Evolutionary conservation across 1,140 invertebrate genomes (phyloP).

Genomic region (Apocrypta bakeri): DNA sequence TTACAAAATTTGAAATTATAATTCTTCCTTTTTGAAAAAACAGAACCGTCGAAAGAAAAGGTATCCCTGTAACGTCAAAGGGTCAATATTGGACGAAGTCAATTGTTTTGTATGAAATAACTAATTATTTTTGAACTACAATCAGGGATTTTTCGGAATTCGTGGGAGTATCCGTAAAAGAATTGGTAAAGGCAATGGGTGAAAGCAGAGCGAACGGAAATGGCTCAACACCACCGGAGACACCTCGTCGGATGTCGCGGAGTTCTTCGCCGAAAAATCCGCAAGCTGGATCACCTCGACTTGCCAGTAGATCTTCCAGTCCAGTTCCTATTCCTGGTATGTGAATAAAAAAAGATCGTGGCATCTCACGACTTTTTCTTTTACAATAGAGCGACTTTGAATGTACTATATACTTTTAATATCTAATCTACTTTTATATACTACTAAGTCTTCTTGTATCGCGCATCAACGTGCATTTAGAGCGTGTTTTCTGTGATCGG

Average conservation of each 20-base stretch:
- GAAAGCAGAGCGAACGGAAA: constrained; percentile 87
- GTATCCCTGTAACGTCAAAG: too few relatives aligned
- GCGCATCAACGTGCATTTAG: neutral
- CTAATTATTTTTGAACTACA: neutral
- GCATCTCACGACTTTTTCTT: constrained; percentile 16
- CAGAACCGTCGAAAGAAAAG: too few relatives aligned
- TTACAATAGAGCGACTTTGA: constrained; percentile 14
- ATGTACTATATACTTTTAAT: constrained; percentile 4
- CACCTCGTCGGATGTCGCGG: constrained; percentile 79
- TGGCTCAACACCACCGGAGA: constrained; percentile 82
- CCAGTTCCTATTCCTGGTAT: constrained; percentile 78
- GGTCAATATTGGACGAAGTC: neutral
- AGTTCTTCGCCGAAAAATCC: constrained; percentile 79
- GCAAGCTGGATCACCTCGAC: constrained; percentile 73
- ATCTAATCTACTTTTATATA: neutral
- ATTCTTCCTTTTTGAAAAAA: too few relatives aligned
- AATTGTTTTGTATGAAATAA: neutral
- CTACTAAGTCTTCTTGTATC: constrained; percentile 7
- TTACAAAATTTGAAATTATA: too few relatives aligned
- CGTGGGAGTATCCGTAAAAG: constrained; percentile 85
- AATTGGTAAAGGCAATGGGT: constrained; percentile 86
- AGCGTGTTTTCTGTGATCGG: neutral
- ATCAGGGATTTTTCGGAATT: constrained; percentile 79
- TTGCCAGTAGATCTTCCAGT: constrained; percentile 77
- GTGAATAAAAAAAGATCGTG: constrained; percentile 37